Evolutionary conservation across 2,888 invertebrate genomes (phyloP).

Genomic region (Platypus cylindrus): DNA sequence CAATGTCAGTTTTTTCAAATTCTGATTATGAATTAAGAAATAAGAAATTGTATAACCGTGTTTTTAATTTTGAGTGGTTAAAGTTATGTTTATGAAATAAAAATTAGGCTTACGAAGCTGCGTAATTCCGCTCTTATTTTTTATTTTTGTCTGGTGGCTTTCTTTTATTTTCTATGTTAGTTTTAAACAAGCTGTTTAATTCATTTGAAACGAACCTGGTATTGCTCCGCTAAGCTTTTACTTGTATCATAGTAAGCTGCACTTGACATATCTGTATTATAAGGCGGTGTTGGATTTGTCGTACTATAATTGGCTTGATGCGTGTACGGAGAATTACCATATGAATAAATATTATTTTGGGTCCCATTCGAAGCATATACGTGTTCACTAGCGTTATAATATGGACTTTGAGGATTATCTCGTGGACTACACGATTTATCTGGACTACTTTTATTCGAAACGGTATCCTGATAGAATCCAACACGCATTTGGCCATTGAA

Average conservation of each 20-base stretch:
- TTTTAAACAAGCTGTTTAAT: too few relatives aligned
- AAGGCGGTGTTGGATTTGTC: conserved; percentile 38
- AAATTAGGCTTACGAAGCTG: too few relatives aligned
- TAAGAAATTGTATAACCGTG: too few relatives aligned
- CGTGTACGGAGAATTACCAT: conserved; percentile 29
- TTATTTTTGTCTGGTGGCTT: too few relatives aligned
- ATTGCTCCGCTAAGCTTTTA: conserved; percentile 37
- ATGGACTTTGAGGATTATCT: conserved; percentile 52
- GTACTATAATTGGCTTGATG: conserved; percentile 31
- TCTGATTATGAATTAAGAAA: too few relatives aligned
- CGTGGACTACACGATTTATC: conserved; percentile 75
- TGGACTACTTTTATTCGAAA: conserved; percentile 72
- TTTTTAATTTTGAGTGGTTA: too few relatives aligned
- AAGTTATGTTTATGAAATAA: too few relatives aligned
- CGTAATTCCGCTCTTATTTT: too few relatives aligned
- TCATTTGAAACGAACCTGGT: conserved; percentile 23
- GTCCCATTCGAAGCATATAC: conserved; percentile 45
- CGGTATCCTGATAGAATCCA: conserved; percentile 79
- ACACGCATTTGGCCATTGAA: conserved; percentile 76
- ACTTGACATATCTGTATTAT: conserved; percentile 25
- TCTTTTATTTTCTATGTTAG: too few relatives aligned
- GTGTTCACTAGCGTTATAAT: conserved; percentile 39
- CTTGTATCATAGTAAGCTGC: conserved; percentile 45
- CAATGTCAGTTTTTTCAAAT: too few relatives aligned
- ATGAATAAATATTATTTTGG: conserved; percentile 30